Base-by-base conservation (phyloP, 1,140 invertebrate species). In the Paracyclopina nana region DNA sequence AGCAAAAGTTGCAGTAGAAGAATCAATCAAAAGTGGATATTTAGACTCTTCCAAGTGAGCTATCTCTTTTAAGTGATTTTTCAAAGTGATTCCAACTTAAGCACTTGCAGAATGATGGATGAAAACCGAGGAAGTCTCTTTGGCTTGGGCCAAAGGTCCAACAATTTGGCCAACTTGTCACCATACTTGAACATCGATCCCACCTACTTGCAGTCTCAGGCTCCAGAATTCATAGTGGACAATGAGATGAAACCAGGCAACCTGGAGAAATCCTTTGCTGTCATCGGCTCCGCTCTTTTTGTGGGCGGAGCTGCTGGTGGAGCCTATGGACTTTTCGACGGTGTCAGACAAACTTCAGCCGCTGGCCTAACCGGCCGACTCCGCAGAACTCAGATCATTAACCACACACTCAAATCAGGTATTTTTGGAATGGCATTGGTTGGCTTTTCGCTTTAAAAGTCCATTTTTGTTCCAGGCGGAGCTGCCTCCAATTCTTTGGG, bases 251-350 rank as follows among this genome's bases (percentile, higher is more conserved):
- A 44, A 44, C 50, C 38, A 26, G 50, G 50, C 16, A 25, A 26
- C 12, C 43, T 52, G 50, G 50, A 52, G 38, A 52, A 52, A 20
- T 52, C 50, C 8, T 52, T 52, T 20, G 27, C 50, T 11, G 50
- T 41, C 18, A 52, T 50, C 18, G 50, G 50, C 18, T 14, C 50
- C 9, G 12, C 30, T 8, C 38, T 52, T 16, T 22, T 44, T 52
- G 14, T 44, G 14, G 50, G 50, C n/a, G 18, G 38, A 24, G 41
- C 31, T n/a, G 38, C 30, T 22, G 50, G 50, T 14, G 42, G 38
- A 18, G n/a, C 27, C 18, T 44, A 38, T 28, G 50, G 50, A 16
- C 18, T 52, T 4, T 52, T 42, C 40, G 30, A 52, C 16, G 50
- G 50, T 14, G 11, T 52, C 8, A 44, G 50, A 44, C 22, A 42